phyloP scores from a whole-genome alignment of 35 echinoderm and acorn worm genomes.

The Ophioderma brevispina region DNA sequence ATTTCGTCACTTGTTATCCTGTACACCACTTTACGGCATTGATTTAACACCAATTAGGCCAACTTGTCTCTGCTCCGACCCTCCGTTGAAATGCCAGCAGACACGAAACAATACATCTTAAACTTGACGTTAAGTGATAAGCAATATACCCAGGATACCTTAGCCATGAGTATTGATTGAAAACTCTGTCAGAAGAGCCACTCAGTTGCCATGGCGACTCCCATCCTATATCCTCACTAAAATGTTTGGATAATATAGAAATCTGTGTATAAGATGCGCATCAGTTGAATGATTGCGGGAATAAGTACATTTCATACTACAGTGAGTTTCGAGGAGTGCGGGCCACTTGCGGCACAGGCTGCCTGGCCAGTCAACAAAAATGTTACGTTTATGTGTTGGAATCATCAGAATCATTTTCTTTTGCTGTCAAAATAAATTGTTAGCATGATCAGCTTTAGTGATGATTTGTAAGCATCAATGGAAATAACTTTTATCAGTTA shows the following conservation, averaged over 20 bases:
- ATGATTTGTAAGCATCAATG: no score
- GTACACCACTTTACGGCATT: neutral
- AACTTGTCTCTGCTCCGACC: neutral
- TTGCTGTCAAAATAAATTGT: no score
- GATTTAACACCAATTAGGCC: neutral
- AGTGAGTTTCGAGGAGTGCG: neutral
- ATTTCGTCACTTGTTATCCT: neutral
- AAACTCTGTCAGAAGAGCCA: neutral
- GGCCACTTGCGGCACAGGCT: neutral
- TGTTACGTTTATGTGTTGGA: neutral
- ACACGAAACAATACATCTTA: neutral
- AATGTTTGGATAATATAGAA: constrained; percentile 8
- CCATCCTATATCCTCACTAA: neutral
- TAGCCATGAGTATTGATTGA: neutral
- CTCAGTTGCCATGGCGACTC: neutral
- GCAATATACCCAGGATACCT: constrained; percentile 8
- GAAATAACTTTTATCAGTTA: no score
- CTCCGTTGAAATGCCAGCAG: neutral
- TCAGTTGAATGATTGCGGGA: neutral
- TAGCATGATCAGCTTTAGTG: no score
- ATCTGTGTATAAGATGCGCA: neutral
- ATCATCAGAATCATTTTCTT: no score
- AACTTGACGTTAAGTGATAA: constrained; percentile 10
- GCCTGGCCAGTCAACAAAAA: neutral
- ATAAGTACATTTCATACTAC: neutral